Percentiles rank a stretch among this genome's conserved stretches.
Conservation (phyloP, 1,140 invertebrate genomes). For the Glossosoma conforme region DNA sequence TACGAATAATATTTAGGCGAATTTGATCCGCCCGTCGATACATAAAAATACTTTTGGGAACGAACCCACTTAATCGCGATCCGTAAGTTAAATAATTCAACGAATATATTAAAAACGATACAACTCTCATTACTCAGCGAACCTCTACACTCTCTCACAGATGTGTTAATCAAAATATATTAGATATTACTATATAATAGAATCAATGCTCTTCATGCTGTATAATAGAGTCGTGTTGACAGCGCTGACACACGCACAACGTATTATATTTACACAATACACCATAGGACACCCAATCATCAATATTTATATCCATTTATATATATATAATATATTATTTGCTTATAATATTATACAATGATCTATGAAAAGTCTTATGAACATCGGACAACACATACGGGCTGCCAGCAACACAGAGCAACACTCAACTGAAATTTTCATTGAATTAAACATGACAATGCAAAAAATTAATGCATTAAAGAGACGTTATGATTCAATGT, state of each 20-base stretch:
- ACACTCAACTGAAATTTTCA: too few species aligned
- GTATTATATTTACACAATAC: constrained; percentile 20
- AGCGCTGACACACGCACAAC: too few species aligned
- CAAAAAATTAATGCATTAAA: too few species aligned
- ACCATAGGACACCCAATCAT: constrained; percentile 12
- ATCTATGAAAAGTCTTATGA: constrained; percentile 32
- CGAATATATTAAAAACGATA: constrained; percentile 14
- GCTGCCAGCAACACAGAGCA: constrained; percentile 13
- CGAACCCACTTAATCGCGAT: constrained; percentile 10
- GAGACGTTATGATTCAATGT: too few species aligned
- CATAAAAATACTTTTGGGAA: constrained; percentile 26
- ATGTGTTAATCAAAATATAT: constrained; percentile 28
- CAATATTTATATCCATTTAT: constrained; percentile 10
- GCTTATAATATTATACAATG: constrained; percentile 24
- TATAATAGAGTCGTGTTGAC: not conserved
- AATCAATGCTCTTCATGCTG: not conserved
- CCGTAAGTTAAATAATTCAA: constrained; percentile 10
- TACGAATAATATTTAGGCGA: constrained; percentile 27
- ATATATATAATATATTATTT: constrained; percentile 29
- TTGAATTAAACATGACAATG: too few species aligned
- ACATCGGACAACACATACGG: constrained; percentile 27
- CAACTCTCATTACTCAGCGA: too few species aligned
- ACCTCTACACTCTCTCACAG: too few species aligned
- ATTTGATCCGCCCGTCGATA: constrained; percentile 26
- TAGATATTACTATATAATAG: constrained; percentile 11